Conservation (phyloP, 2,797 vertebrate species). For the Ibycter americanus region DNA sequence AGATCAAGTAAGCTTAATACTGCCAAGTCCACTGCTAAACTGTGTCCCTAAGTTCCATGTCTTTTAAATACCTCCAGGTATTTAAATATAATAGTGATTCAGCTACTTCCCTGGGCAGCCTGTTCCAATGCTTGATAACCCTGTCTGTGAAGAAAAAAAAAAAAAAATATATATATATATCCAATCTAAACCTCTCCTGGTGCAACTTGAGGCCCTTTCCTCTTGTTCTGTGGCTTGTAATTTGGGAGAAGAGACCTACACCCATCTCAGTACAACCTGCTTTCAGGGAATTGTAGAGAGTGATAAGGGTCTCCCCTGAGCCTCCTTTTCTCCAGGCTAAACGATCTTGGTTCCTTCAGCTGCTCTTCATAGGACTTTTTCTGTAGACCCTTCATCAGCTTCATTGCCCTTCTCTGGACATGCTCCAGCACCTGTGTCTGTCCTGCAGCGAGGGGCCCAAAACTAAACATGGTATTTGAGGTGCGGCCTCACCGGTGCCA, state of each 20-base stretch:
- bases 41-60: fast-evolving
- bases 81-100: neutral
- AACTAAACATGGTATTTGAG: fast-evolving
- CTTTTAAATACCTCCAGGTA: neutral
- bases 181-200: neutral
- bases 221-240: fast-evolving
- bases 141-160: neutral
- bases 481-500: fast-evolving
- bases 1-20: neutral
- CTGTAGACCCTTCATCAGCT: neutral
- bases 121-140: neutral
- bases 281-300: neutral
- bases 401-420: fast-evolving
- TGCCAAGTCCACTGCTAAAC: neutral
- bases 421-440: fast-evolving
- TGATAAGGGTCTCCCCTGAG: neutral
- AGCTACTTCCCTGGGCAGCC: neutral
- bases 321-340: neutral
- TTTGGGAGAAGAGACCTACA: neutral
- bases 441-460: neutral
- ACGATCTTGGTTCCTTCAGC: neutral
- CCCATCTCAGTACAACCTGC: fast-evolving
- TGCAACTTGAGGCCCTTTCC: neutral
- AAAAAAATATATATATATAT: neutral
- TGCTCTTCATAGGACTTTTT: fast-evolving